Evolutionary conservation across 53 echinoderm and acorn worm species (phyloP).

Genomic region (Holothuria leucospilota): DNA sequence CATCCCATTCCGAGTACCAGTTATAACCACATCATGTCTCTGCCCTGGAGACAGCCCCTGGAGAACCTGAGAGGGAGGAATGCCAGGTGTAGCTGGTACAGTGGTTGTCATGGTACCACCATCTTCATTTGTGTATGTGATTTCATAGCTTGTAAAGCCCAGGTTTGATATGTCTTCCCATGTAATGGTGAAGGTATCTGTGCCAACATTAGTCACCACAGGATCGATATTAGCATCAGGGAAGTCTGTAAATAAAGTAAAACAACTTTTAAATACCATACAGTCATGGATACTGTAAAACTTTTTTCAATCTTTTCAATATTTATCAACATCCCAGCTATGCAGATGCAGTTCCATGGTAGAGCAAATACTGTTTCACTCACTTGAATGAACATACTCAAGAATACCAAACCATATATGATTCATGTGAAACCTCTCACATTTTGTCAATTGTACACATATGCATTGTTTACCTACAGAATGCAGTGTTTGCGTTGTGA

Average conservation of each 20-base stretch:
- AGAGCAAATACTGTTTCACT: no score
- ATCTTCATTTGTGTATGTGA: constrained; percentile 12
- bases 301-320: no score
- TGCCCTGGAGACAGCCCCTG: constrained; percentile 13
- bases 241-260: neutral
- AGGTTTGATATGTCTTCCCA: constrained; percentile 36
- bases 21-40: constrained; percentile 11
- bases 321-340: no score
- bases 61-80: neutral
- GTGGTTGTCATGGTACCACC: neutral
- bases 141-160: constrained; percentile 2
- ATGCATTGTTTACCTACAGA: no score
- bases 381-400: no score
- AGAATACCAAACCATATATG: no score
- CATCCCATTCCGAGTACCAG: constrained; percentile 8
- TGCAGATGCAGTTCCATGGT: no score
- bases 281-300: no score
- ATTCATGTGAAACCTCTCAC: no score
- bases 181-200: constrained; percentile 7
- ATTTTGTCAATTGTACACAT: no score
- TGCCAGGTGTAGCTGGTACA: constrained; percentile 14
- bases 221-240: constrained; percentile 34
- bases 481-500: no score
- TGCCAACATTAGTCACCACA: constrained; percentile 21
- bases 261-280: no score